Conservation (phyloP, 2,888 invertebrate genomes). For the Plebejus anna region DNA sequence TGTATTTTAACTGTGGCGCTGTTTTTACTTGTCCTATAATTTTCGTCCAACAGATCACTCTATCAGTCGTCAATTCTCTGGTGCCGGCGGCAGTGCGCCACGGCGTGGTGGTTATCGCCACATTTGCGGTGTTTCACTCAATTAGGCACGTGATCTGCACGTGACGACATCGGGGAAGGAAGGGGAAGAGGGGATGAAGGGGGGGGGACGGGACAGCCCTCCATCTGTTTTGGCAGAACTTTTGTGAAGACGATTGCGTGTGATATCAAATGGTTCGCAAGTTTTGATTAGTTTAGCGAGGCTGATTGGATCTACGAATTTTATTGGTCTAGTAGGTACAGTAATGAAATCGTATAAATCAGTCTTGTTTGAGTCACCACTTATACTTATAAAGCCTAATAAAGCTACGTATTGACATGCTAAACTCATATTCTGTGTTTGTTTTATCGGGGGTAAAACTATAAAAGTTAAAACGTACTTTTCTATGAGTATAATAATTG, state of each 20-base stretch:
- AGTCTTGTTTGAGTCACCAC: background rate
- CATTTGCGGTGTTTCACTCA: background rate
- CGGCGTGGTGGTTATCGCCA: background rate
- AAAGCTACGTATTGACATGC: too few relatives aligned
- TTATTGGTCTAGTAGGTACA: background rate
- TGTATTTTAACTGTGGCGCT: too few relatives aligned
- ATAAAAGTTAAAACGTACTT: too few relatives aligned
- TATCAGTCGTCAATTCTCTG: background rate
- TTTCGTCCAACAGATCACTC: background rate
- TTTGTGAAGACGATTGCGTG: slow-evolving; percentile 1
- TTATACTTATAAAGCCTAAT: background rate
- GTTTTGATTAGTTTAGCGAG: background rate
- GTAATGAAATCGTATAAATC: background rate
- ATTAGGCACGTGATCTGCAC: background rate
- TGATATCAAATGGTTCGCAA: background rate
- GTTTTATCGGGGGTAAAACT: too few relatives aligned
- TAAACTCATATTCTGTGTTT: too few relatives aligned
- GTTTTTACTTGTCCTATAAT: background rate
- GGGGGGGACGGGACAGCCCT: background rate
- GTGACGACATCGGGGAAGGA: background rate
- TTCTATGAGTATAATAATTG: too few relatives aligned
- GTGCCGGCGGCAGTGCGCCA: background rate
- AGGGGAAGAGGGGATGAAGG: background rate
- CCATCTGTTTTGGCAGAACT: background rate
- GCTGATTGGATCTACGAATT: background rate